Evolutionary conservation across 1,140 invertebrate genomes (phyloP), one percentile per base, ranked within the genome.

Genomic region (Atta colombica): DNA sequence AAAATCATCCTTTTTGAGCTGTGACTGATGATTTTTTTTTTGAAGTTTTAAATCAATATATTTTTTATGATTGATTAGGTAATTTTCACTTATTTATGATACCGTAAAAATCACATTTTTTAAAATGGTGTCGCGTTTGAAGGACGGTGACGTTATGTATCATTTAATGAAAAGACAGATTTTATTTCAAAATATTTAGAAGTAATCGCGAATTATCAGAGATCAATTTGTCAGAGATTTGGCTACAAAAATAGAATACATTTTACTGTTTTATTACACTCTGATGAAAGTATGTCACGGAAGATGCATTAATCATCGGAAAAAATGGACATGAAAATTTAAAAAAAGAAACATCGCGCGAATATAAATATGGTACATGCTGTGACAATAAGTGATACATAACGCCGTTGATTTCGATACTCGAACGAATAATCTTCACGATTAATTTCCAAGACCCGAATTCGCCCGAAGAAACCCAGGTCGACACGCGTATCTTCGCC

Each of bases 401-500:
- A 75, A 61, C 69, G 60, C 55, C 68, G 39, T 71, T 31, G 63
- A 69, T 69, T 69, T 35, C 80, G 55, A 84, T 63, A 63, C 28
- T 63, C 55, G 39, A 25, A n/a, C 25, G 39, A 45, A 35, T 84
- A 60, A 84, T 74, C 80, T 31, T 45, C n/a, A n/a, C 80, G 80
- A 84, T 84, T 75, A 84, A 75, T 84, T 84, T 51, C 45, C 55
- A 39, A 14, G 35, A 16, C 25, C 28, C 69, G 69, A 61, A 75
- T 84, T 84, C 69, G 28, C 66, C 39, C n/a, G n/a, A n/a, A 39
- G 35, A 14, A 61, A n/a, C 25, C 18, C 45, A 68, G 65, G 35
- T 8, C 61, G 77, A 78, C 61, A 66, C 61, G 78, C 78, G 66
- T 77, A 75, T 84, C 65, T 65, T 77, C 16, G 35, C 78, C 49